These are phyloP conservation scores for Cepaea nemoralis DNA, from an alignment of 1,140 invertebrate genomes.

Conservation along the genomic window DNA sequence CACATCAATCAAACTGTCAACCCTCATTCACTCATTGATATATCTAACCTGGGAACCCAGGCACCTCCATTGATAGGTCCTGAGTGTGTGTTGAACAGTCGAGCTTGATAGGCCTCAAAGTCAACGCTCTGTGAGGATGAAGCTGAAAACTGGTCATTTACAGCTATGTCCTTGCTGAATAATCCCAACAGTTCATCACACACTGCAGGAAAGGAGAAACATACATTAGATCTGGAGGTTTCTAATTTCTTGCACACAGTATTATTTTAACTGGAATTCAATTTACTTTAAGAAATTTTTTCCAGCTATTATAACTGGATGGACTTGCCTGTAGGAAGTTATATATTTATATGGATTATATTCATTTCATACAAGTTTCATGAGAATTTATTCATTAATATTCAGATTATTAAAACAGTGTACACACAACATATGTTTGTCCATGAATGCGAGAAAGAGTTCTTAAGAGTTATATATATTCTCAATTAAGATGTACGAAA, in stretches of 20 bases:
- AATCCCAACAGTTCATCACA: constrained; percentile 42
- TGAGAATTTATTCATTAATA: too few species aligned
- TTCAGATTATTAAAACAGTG: too few species aligned
- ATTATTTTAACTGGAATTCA: neutral
- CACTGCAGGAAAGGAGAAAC: constrained; percentile 36
- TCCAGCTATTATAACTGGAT: too few species aligned
- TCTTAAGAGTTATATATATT: too few species aligned
- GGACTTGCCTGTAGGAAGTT: too few species aligned
- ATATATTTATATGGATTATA: too few species aligned
- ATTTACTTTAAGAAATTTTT: too few species aligned
- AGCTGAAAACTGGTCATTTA: constrained; percentile 41
- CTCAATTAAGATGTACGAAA: too few species aligned
- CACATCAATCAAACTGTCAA: neutral
- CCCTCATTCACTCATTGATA: neutral
- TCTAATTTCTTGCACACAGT: neutral
- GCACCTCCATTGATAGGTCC: constrained; percentile 36
- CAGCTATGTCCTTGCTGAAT: constrained; percentile 30
- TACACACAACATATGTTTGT: too few species aligned
- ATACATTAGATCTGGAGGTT: constrained; percentile 15
- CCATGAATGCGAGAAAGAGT: too few species aligned
- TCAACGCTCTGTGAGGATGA: constrained; percentile 34
- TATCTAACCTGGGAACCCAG: constrained; percentile 40
- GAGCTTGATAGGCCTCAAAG: constrained; percentile 38
- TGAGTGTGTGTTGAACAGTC: constrained; percentile 42
- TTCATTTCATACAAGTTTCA: too few species aligned